Base-by-base conservation (phyloP, 2,113 vertebrate species). In the Chionis minor region DNA sequence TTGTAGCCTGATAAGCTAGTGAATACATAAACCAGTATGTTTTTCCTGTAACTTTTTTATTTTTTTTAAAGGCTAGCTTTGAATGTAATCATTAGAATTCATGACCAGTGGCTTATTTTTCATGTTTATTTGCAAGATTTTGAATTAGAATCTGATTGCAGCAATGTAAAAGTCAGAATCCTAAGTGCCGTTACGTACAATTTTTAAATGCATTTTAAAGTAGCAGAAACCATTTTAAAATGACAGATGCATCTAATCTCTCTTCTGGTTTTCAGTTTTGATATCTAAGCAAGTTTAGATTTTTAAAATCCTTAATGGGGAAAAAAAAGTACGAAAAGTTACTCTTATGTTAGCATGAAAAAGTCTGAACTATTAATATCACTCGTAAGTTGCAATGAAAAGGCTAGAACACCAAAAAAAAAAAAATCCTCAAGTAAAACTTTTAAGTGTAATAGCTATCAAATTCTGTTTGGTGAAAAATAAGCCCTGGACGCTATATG, bases 71-170 rank as follows among this genome's bases (percentile, higher is more conserved):
- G 86, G 82, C 95, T 98, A 98, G 97, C 67, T 97, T 98, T 97
- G 97, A 98, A 97, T 98, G 96, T 98, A 98, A 94, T 87, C 96
- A 86, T 97, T 98, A 98, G 97, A 97, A 88, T 93, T 96, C 87
- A 95, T 94, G 95, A 91, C 86, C 95, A 95, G 88, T 97, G 95
- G 97, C 97, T 97, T 97, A 90, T 97, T 96, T 98, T 97, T 98
- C 97, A 97, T 86, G 81, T 84, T 81, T 90, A 55, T 85, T 90
- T 96, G 45, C n/a, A 38, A 95, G 83, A 94, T 89, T 86, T 86
- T 81, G 58, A 96, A 96, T 94, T 95, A 93, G 82, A 92, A 88
- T 93, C 91, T 67, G 63, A 66, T 86, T 80, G 88, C 56, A 77
- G 58, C 56, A 81, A 14, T 73, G 38, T 92, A 88, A 83, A 92